Conservation (phyloP, 2,113 vertebrate genomes). For the Chelonoidis abingdonii region DNA sequence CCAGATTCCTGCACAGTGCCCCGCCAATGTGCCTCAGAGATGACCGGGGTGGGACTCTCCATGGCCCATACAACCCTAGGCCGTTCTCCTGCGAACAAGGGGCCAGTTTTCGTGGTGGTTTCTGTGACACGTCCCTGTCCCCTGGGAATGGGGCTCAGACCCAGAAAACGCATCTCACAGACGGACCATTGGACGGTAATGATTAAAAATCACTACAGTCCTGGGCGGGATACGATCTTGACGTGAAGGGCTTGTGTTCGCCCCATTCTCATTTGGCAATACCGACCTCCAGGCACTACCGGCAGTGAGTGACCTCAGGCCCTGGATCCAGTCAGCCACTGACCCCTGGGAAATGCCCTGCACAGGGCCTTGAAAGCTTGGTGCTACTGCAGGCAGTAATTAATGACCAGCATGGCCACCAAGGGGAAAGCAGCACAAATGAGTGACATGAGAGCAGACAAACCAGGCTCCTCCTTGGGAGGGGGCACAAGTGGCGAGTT, state of each 20-base stretch:
- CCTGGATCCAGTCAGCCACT: neutral
- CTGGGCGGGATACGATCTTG: rapidly evolving
- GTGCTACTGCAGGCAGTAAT: neutral
- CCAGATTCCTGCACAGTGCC: neutral
- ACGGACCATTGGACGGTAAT: neutral
- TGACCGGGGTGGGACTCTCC: neutral
- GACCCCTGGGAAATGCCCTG: rapidly evolving
- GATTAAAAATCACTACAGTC: neutral
- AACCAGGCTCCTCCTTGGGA: neutral
- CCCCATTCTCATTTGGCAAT: neutral
- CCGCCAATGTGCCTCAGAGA: neutral
- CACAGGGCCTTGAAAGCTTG: neutral
- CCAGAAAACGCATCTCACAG: rapidly evolving
- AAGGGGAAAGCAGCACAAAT: neutral
- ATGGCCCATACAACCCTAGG: neutral
- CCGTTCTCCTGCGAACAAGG: neutral
- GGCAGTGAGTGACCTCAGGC: neutral
- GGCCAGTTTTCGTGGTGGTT: rapidly evolving
- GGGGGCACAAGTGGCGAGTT: neutral
- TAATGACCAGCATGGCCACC: neutral
- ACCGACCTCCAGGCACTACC: neutral
- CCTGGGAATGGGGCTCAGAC: neutral
- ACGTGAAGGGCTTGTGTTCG: rapidly evolving
- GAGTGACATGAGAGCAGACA: neutral
- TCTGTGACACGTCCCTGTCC: rapidly evolving